Percentiles rank a stretch among this genome's conserved stretches.
Evolutionary conservation across 2,797 vertebrate genomes (phyloP).

Genomic region (Gila robusta): DNA sequence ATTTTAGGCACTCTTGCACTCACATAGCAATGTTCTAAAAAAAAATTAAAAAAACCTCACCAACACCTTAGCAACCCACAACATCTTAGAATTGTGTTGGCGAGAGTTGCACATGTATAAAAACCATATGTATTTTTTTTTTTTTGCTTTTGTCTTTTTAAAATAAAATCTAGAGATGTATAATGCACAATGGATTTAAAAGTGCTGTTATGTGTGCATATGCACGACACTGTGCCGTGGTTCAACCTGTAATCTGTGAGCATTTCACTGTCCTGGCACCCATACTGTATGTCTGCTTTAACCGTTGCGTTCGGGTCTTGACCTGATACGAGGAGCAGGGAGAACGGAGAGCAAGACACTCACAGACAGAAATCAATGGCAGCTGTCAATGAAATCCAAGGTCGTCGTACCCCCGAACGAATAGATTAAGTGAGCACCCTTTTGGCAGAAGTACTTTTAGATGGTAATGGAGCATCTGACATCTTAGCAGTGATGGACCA

Average conservation of each 20-base stretch:
- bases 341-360: slow-evolving; percentile 61
- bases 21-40: not conserved
- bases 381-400: slow-evolving; percentile 75
- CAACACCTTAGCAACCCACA: not conserved
- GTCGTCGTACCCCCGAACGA: slow-evolving; percentile 64
- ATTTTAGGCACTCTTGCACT: not conserved
- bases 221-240: not conserved
- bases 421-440: slow-evolving; percentile 58
- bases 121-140: too few species aligned
- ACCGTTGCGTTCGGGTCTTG: slow-evolving; percentile 45
- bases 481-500: slow-evolving; percentile 36
- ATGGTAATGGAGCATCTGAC: slow-evolving; percentile 45
- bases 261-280: slow-evolving; percentile 68
- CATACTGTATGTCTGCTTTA: slow-evolving; percentile 66
- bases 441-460: slow-evolving; percentile 48
- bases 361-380: slow-evolving; percentile 76
- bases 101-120: not conserved
- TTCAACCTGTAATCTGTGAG: not conserved
- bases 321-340: slow-evolving; percentile 42
- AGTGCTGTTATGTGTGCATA: not conserved
- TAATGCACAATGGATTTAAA: not conserved
- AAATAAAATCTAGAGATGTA: too few species aligned
- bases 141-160: not conserved
- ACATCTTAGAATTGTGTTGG: not conserved
- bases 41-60: too few species aligned